These are phyloP conservation scores for Lissonota sp. DNA, from an alignment of 2,888 invertebrate species.

Conservation along the genomic window DNA sequence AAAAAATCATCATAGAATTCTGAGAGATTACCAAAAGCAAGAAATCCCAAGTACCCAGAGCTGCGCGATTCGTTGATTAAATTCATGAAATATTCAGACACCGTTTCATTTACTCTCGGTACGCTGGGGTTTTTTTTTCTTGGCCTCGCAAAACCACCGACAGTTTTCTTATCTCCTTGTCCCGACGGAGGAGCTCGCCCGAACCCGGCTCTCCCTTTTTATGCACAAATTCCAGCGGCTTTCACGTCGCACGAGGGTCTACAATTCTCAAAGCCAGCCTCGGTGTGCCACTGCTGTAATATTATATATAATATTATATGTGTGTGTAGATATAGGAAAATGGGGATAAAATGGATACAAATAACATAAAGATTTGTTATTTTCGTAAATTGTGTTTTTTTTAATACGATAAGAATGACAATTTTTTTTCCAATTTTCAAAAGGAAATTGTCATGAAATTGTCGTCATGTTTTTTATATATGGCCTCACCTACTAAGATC, in stretches of 20 bases:
- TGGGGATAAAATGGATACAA: too few relatives aligned
- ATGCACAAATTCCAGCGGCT: constrained; percentile 7
- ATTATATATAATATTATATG: not conserved
- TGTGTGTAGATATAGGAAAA: not conserved
- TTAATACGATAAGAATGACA: too few relatives aligned
- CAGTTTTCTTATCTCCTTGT: constrained; percentile 46
- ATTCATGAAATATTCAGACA: constrained; percentile 65
- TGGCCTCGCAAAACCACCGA: constrained; percentile 18
- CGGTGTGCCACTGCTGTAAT: too few relatives aligned
- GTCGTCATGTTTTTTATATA: too few relatives aligned
- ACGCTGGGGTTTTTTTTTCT: not conserved
- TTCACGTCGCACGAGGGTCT: not conserved
- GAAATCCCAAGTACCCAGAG: not conserved
- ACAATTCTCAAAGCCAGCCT: too few relatives aligned
- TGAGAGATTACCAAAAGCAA: too few relatives aligned
- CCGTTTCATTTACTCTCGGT: constrained; percentile 35
- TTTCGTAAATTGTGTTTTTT: too few relatives aligned
- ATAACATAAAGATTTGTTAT: too few relatives aligned
- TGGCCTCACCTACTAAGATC: too few relatives aligned
- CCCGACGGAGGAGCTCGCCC: not conserved
- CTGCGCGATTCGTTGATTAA: constrained; percentile 57
- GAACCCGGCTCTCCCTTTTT: constrained; percentile 12
- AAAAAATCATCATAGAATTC: too few relatives aligned
- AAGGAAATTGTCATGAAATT: too few relatives aligned
- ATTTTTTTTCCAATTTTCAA: too few relatives aligned